These are phyloP conservation scores for Andrena minutula DNA, from an alignment of 2,888 invertebrate species.

Conservation along the genomic window DNA sequence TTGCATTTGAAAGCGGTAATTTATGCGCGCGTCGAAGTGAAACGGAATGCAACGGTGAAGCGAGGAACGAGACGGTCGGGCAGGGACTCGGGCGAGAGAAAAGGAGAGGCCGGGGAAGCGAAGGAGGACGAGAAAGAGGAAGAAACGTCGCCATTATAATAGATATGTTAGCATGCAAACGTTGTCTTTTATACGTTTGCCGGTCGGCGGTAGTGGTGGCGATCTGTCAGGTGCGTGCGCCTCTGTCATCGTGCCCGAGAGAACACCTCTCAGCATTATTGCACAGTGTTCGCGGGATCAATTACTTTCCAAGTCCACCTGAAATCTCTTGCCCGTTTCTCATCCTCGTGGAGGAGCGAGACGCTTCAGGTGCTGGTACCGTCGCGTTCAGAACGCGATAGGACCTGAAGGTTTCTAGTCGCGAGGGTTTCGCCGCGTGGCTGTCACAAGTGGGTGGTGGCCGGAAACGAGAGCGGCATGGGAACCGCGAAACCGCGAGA, in stretches of 20 bases:
- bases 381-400: too few relatives aligned
- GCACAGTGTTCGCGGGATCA: too few relatives aligned
- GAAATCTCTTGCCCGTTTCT: too few relatives aligned
- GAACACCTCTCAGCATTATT: too few relatives aligned
- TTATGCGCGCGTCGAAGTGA: constrained; percentile 80
- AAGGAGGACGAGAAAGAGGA: constrained; percentile 68
- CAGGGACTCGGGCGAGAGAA: background rate
- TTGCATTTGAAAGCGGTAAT: constrained; percentile 87
- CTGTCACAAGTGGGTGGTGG: background rate
- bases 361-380: too few relatives aligned
- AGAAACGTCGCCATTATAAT: constrained; percentile 79
- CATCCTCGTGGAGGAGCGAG: too few relatives aligned
- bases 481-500: background rate
- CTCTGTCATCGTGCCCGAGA: background rate
- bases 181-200: constrained; percentile 76
- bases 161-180: constrained; percentile 81
- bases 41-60: constrained; percentile 66
- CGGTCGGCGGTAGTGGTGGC: constrained; percentile 40
- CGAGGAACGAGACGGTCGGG: background rate
- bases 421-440: background rate
- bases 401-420: too few relatives aligned
- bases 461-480: background rate
- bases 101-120: constrained; percentile 27
- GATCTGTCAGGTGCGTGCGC: constrained; percentile 45
- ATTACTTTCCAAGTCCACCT: too few relatives aligned